Conservation (phyloP, 2,888 invertebrate species). For the Drosophila rellima region DNA sequence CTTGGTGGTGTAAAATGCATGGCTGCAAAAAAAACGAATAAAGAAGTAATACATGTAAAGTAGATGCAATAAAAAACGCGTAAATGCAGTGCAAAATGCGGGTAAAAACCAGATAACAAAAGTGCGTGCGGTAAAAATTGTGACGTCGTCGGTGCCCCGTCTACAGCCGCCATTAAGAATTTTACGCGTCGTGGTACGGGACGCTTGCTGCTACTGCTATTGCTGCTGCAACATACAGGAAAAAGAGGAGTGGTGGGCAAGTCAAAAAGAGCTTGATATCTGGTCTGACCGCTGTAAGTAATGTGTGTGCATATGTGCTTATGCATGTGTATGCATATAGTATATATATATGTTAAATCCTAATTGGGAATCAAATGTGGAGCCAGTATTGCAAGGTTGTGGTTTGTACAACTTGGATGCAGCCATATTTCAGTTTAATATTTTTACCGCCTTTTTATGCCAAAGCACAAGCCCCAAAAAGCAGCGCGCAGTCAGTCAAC, state of each 20-base stretch:
- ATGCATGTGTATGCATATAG: neutral
- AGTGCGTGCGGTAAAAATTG: conserved; percentile 41
- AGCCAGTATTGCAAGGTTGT: conserved; percentile 12
- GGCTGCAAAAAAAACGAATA: conserved; percentile 34
- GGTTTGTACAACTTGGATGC: conserved; percentile 21
- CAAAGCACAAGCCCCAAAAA: conserved; percentile 58
- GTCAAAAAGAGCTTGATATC: conserved; percentile 61
- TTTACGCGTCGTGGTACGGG: conserved; percentile 52
- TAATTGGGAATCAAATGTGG: conserved; percentile 16
- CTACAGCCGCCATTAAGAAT: conserved; percentile 47
- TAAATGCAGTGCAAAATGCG: conserved; percentile 25
- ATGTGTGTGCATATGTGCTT: conserved; percentile 31
- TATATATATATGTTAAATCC: conserved; percentile 19
- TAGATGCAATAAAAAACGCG: conserved; percentile 20
- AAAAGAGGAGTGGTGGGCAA: conserved; percentile 75
- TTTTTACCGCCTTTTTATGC: conserved; percentile 78
- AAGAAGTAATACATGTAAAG: conserved; percentile 32
- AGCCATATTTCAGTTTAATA: conserved; percentile 46
- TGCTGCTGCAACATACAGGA: conserved; percentile 67
- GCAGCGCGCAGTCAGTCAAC: conserved; percentile 45
- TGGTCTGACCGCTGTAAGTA: conserved; percentile 66
- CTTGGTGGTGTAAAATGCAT: conserved; percentile 26
- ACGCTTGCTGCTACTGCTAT: conserved; percentile 43
- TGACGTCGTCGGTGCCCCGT: conserved; percentile 26
- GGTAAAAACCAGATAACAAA: conserved; percentile 17